Percentiles rank a stretch among this genome's conserved stretches.
Evolutionary conservation across 2,113 vertebrate genomes (phyloP).

Genomic region (Antechinus stuartii): DNA sequence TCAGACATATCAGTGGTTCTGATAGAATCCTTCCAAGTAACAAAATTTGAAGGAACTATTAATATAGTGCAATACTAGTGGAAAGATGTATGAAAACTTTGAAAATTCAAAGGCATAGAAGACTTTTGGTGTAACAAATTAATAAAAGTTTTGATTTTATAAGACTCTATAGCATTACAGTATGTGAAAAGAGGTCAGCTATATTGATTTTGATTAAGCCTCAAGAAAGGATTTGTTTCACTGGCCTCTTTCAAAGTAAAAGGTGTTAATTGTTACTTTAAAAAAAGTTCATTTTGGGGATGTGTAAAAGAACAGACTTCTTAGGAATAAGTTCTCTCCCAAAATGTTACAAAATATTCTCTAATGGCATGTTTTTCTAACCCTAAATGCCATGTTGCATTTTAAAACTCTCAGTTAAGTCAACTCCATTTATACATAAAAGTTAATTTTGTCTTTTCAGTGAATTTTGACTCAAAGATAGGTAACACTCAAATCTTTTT

Average conservation of each 20-base stretch:
- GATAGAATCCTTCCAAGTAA: neutral
- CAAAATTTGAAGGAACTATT: neutral
- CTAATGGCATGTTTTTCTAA: neutral
- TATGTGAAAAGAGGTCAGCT: neutral
- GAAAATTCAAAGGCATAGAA: neutral
- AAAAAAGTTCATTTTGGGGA: neutral
- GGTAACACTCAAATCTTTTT: neutral
- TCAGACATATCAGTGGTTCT: neutral
- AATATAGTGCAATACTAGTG: neutral
- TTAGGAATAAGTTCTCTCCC: neutral
- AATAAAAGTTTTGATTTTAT: neutral
- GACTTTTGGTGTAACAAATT: neutral
- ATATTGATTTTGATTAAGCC: neutral
- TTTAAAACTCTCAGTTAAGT: neutral
- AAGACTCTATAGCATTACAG: neutral
- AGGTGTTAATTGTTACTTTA: neutral
- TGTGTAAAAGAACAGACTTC: neutral
- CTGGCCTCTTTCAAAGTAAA: no score
- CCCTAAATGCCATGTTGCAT: neutral
- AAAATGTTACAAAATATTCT: neutral
- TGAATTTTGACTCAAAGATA: neutral
- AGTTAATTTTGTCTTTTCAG: neutral
- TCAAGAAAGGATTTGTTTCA: neutral
- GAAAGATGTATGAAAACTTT: neutral
- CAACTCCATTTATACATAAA: neutral